Percentiles rank a stretch among this genome's conserved stretches.
phyloP scores from a whole-genome alignment of 2,888 invertebrate species.

The Acrobeloides nanus region DNA sequence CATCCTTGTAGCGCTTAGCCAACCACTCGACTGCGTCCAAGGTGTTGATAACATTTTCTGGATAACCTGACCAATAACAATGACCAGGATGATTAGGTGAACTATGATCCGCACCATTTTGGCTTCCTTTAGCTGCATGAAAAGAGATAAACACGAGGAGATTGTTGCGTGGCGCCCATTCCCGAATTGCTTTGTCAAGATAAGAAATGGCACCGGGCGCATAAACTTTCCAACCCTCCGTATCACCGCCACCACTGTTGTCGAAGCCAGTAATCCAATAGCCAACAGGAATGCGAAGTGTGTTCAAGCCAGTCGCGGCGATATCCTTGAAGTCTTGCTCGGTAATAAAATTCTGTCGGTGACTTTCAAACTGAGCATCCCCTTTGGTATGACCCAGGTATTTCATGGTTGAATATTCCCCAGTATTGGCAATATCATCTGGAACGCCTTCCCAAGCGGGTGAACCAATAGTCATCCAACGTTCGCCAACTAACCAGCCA shows the following conservation, averaged over 20 bases:
- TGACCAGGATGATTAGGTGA: slow-evolving; percentile 5
- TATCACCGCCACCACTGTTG: neutral
- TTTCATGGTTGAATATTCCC: slow-evolving; percentile 2
- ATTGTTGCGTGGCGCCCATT: slow-evolving; percentile 5
- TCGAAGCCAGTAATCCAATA: slow-evolving; percentile 9
- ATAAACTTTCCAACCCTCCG: neutral
- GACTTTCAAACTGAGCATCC: slow-evolving; percentile 4
- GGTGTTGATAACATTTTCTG: slow-evolving; percentile 8
- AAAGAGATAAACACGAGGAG: slow-evolving; percentile 5
- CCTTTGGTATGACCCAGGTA: slow-evolving; percentile 1
- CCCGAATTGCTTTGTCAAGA: slow-evolving; percentile 5
- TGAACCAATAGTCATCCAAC: slow-evolving; percentile 7
- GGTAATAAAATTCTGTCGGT: slow-evolving; percentile 5
- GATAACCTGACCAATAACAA: slow-evolving; percentile 6
- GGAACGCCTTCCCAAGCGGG: slow-evolving; percentile 8
- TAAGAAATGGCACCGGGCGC: slow-evolving; percentile 6
- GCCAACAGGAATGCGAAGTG: slow-evolving; percentile 7
- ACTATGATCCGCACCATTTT: slow-evolving; percentile 10
- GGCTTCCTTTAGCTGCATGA: slow-evolving; percentile 9
- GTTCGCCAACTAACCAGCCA: slow-evolving; percentile 7
- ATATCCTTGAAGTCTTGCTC: slow-evolving; percentile 5
- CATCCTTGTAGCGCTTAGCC: slow-evolving; percentile 7
- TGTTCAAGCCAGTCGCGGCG: slow-evolving; percentile 4
- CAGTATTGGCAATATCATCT: slow-evolving; percentile 2
- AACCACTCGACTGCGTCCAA: slow-evolving; percentile 7